Percentiles rank a stretch among this genome's conserved stretches.
Evolutionary conservation across 1,140 invertebrate genomes (phyloP).

Genomic region (Nymphalis io): DNA sequence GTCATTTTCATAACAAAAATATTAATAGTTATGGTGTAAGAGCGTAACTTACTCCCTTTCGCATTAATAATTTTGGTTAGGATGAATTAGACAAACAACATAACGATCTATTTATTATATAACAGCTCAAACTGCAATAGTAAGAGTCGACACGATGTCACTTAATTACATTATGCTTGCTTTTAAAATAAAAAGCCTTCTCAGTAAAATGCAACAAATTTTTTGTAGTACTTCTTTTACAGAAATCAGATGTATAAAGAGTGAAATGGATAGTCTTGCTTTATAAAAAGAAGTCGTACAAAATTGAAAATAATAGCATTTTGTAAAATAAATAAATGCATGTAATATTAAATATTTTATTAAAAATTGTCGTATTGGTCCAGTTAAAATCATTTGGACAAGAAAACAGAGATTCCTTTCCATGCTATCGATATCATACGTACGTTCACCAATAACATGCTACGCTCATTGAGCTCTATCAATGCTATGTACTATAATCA

Average conservation of each 20-base stretch:
- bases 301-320: too few species aligned
- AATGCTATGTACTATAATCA: conserved; percentile 5
- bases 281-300: not conserved
- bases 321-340: too few species aligned
- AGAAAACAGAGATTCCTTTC: too few species aligned
- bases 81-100: too few species aligned
- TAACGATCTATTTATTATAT: not conserved
- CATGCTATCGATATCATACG: not conserved
- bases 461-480: conserved; percentile 1
- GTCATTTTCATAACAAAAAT: too few species aligned
- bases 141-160: conserved; percentile 9
- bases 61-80: too few species aligned
- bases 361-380: too few species aligned
- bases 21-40: too few species aligned
- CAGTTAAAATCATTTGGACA: too few species aligned
- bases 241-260: not conserved
- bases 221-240: conserved; percentile 20
- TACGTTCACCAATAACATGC: not conserved
- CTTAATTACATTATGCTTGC: conserved; percentile 33
- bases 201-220: conserved; percentile 14
- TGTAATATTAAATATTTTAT: too few species aligned
- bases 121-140: not conserved
- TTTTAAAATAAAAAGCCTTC: conserved; percentile 32
- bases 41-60: too few species aligned
- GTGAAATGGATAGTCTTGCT: not conserved